Base-by-base conservation (phyloP, 2,797 vertebrate genomes). In the Myotis planiceps region DNA sequence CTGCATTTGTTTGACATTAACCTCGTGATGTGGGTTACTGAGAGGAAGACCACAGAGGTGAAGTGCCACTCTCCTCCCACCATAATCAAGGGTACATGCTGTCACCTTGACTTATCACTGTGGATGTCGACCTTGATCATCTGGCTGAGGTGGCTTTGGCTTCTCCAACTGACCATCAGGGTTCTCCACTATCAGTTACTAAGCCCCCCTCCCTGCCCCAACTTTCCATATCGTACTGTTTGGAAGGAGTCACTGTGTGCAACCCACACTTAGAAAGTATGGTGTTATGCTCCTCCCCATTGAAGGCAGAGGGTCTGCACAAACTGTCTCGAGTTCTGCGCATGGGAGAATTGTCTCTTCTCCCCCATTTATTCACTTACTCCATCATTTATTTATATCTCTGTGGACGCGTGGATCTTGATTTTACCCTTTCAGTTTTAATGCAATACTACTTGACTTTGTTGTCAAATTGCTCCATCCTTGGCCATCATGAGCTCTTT, bases 71-170 rank as follows among this genome's bases (percentile, higher is more conserved):
- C 29, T 47, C 13, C 9, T 68, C 12, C 1, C 21, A 4, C 4
- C 6, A 0, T 25, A 4, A 9, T 42, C 15, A 51, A 37, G 42
- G 60, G 7, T 12, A 15, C 16, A 2, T 2, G 1, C 5, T 23
- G 1, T 9, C 8, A 10, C 15, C 1, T 0, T 37, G 66, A 25
- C 6, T 34, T 25, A 1, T 2, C 49, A 29, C 34, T 49, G 55
- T 66, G 0, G 23, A 2, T 34, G 15, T 2, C 27, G 69, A 49
- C 58, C 4, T 8, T 21, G 2, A 2, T 39, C 7, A 1, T 66
- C 19, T 63, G 60, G 60, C 47, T 4, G 51, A n/a, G 9, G 51
- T 21, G 13, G 13, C 25, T 47, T 88, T 68, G 34, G 13, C 66
- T 34, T 72, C 75, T 45, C 34, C 68, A 55, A 37, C 34, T 37